These are phyloP conservation scores for Gortyna flavago DNA, from an alignment of 2,888 invertebrate genomes.

Conservation along the genomic window DNA sequence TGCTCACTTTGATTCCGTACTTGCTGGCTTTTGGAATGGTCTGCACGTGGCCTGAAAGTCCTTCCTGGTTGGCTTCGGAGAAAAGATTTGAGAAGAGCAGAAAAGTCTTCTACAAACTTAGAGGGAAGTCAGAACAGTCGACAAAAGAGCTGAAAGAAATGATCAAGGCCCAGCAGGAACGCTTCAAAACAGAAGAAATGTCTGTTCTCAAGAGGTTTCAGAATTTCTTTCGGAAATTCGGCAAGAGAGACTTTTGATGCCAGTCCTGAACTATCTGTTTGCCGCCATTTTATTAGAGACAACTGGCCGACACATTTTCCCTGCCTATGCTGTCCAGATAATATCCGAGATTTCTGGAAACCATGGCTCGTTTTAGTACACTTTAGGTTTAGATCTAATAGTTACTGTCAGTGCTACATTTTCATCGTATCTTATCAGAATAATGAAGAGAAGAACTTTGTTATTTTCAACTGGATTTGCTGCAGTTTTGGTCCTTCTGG, in stretches of 20 bases:
- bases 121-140: constrained; percentile 78
- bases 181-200: not conserved
- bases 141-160: constrained; percentile 68
- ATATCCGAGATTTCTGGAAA: constrained; percentile 65
- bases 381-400: constrained; percentile 69
- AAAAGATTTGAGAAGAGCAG: constrained; percentile 85
- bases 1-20: constrained; percentile 65
- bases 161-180: constrained; percentile 68
- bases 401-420: constrained; percentile 63
- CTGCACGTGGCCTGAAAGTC: constrained; percentile 90
- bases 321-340: constrained; percentile 71
- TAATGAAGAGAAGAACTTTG: constrained; percentile 67
- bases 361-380: constrained; percentile 64
- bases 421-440: constrained; percentile 58
- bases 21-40: constrained; percentile 71
- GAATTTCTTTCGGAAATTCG: constrained; percentile 47
- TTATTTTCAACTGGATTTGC: constrained; percentile 70
- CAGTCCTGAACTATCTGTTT: constrained; percentile 63
- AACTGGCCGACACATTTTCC: constrained; percentile 70
- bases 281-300: constrained; percentile 66
- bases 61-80: constrained; percentile 88
- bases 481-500: constrained; percentile 60
- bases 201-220: not conserved
- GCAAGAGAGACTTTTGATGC: constrained; percentile 60
- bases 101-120: constrained; percentile 85